Evolutionary conservation across 2,888 invertebrate genomes (phyloP).

Genomic region (Amphipyra tragopoginis): DNA sequence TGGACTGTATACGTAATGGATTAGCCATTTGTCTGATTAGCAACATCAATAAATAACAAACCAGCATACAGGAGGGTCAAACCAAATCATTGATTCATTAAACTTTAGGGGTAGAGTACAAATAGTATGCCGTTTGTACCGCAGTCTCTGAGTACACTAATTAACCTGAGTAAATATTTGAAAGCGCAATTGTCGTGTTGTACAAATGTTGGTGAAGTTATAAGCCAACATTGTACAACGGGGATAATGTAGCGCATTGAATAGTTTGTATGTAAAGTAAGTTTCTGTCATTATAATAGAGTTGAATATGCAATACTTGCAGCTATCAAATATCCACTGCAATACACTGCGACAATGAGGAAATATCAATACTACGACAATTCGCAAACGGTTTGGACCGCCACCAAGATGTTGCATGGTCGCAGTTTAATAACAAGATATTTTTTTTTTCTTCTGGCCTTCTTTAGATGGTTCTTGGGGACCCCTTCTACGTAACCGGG

Average conservation of each 20-base stretch:
- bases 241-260: constrained; percentile 21
- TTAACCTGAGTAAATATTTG: constrained; percentile 82
- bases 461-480: no score
- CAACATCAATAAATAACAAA: constrained; percentile 86
- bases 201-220: constrained; percentile 59
- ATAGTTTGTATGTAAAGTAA: not conserved
- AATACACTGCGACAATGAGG: no score
- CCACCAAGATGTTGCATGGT: no score
- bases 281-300: not conserved
- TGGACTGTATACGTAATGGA: constrained; percentile 83
- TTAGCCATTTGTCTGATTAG: constrained; percentile 89
- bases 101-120: constrained; percentile 79
- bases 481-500: no score
- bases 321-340: no score
- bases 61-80: constrained; percentile 76
- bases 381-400: no score
- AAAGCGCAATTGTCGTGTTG: constrained; percentile 61
- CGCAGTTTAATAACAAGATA: no score
- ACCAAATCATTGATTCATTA: constrained; percentile 84
- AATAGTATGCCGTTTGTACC: constrained; percentile 72
- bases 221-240: constrained; percentile 58
- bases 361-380: no score
- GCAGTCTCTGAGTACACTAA: constrained; percentile 77
- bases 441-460: no score
- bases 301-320: not conserved